Conservation (phyloP, 1,140 invertebrate species). For the Gryon sp. region DNA sequence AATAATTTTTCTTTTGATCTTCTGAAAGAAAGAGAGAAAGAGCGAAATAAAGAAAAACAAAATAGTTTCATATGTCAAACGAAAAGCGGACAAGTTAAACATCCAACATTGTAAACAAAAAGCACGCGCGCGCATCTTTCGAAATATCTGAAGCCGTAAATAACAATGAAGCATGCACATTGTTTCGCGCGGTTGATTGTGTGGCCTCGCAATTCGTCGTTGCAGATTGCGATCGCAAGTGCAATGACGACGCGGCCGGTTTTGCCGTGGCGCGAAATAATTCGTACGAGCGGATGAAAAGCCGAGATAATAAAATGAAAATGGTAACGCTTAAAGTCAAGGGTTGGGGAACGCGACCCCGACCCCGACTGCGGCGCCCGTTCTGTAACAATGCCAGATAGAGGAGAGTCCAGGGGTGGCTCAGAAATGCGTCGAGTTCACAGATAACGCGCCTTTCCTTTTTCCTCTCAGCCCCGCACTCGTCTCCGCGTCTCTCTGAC, state of each 20-base stretch:
- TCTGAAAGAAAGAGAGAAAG: too few relatives aligned
- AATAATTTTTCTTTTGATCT: too few relatives aligned
- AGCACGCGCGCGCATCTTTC: conserved; percentile 3
- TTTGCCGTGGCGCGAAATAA: conserved; percentile 59
- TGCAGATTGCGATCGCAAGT: conserved; percentile 59
- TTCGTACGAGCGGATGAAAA: conserved; percentile 70
- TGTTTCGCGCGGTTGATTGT: conserved; percentile 52
- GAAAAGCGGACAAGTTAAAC: not conserved
- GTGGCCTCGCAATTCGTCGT: conserved; percentile 61
- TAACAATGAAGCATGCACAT: conserved; percentile 49
- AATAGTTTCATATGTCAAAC: too few relatives aligned
- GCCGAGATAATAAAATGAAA: conserved; percentile 76
- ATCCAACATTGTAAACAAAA: not conserved
- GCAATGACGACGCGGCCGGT: conserved; percentile 61
- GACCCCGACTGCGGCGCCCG: conserved; percentile 52
- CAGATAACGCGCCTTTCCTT: conserved; percentile 69
- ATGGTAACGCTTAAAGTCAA: conserved; percentile 73
- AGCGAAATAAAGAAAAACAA: too few relatives aligned
- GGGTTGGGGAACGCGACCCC: conserved; percentile 68
- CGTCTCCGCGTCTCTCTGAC: too few relatives aligned
- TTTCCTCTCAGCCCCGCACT: conserved; percentile 3
- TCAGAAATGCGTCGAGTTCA: conserved; percentile 67
- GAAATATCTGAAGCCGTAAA: conserved; percentile 44
- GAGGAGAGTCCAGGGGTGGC: conserved; percentile 61
- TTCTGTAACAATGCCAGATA: conserved; percentile 74